A percentile compares a stretch with the other conserved stretches of the same genome.
phyloP scores from a whole-genome alignment of 2,888 invertebrate species.

The Hermaeophaga mercurialis region DNA sequence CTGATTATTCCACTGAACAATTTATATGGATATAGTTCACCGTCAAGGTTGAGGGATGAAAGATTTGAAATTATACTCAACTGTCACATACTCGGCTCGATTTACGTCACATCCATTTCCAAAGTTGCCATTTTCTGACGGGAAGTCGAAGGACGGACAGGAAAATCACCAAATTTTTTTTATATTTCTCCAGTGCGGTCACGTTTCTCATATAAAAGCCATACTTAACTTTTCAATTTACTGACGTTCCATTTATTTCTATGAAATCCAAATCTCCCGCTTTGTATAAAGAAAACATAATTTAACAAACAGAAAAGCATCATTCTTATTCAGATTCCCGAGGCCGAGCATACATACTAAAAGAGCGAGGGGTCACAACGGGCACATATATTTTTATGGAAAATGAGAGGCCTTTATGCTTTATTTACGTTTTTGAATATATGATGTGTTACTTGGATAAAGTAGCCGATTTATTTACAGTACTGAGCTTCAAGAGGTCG shows the following conservation, averaged over 20 bases:
- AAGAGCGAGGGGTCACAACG: constrained; percentile 22
- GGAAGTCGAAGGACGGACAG: constrained; percentile 28
- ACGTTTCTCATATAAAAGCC: constrained; percentile 45
- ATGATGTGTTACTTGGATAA: constrained; percentile 27
- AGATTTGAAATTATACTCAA: constrained; percentile 47
- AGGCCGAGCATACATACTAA: constrained; percentile 21
- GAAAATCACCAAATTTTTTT: constrained; percentile 35
- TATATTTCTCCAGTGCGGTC: constrained; percentile 46
- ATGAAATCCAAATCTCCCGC: constrained; percentile 34
- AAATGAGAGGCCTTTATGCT: constrained; percentile 26
- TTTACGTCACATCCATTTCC: constrained; percentile 50
- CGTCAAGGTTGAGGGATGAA: neutral
- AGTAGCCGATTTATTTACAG: constrained; percentile 25
- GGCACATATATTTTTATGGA: constrained; percentile 26
- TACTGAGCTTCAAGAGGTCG: constrained; percentile 18
- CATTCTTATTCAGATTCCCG: constrained; percentile 30
- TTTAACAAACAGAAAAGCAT: constrained; percentile 31
- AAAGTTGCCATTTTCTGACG: constrained; percentile 45
- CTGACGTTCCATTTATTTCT: constrained; percentile 43
- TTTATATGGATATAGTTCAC: neutral
- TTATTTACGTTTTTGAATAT: constrained; percentile 28
- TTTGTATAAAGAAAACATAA: constrained; percentile 27
- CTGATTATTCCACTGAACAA: neutral
- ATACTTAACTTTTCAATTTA: constrained; percentile 48
- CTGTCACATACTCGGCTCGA: constrained; percentile 51